A percentile compares a stretch with the other conserved stretches of the same genome.
phyloP scores from a whole-genome alignment of 2,888 invertebrate species.

The Ophioninae sp. region DNA sequence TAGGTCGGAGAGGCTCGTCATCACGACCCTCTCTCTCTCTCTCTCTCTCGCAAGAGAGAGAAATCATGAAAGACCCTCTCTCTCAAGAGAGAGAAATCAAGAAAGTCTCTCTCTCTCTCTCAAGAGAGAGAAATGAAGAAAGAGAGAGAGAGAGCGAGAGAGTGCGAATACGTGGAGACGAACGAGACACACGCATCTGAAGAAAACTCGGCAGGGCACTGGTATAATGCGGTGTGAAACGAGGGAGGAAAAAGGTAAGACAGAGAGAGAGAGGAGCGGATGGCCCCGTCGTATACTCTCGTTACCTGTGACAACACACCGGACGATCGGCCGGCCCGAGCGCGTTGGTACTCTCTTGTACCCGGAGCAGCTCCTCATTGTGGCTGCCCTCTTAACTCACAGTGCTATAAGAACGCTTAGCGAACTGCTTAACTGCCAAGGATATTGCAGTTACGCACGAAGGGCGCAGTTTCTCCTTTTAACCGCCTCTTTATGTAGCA shows the following conservation, averaged over 20 bases:
- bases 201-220: neutral
- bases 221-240: constrained; percentile 38
- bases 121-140: no score
- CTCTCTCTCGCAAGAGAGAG: no score
- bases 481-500: constrained; percentile 14
- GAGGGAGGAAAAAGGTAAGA: neutral
- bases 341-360: constrained; percentile 16
- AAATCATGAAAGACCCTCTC: no score
- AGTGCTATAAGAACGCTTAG: constrained; percentile 50
- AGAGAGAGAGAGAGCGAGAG: constrained; percentile 3
- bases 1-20: constrained; percentile 30
- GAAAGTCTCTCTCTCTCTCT: no score
- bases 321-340: constrained; percentile 35
- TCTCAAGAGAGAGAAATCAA: no score
- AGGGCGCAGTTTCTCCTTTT: constrained; percentile 40
- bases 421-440: constrained; percentile 48
- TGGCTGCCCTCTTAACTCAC: constrained; percentile 50
- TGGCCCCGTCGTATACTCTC: constrained; percentile 58
- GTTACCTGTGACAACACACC: constrained; percentile 57
- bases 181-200: neutral
- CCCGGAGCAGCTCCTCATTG: constrained; percentile 22
- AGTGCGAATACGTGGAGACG: constrained; percentile 2
- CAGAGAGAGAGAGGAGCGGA: constrained; percentile 23
- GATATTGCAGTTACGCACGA: constrained; percentile 51
- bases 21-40: constrained; percentile 14